Conservation (phyloP, 2,113 vertebrate species). For the Podocnemis expansa region DNA sequence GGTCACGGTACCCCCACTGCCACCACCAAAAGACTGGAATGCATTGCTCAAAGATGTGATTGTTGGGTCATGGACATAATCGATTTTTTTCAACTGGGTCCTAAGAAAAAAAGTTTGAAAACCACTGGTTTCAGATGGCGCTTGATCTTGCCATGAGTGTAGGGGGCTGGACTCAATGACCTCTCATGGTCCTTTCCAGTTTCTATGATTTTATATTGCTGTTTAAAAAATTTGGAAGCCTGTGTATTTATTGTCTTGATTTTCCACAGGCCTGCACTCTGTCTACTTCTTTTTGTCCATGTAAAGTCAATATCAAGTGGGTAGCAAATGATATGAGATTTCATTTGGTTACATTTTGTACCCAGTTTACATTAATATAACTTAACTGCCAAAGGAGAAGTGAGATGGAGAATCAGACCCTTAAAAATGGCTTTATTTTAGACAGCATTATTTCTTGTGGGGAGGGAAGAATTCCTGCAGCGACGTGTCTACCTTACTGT, state of each 20-base stretch:
- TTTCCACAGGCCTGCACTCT: neutral
- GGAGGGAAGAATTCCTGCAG: neutral
- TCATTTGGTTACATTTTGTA: neutral
- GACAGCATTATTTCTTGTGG: rapidly evolving
- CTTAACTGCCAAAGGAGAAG: neutral
- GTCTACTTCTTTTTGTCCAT: neutral
- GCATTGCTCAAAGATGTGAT: too few species aligned
- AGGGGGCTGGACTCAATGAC: too few species aligned
- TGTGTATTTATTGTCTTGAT: neutral
- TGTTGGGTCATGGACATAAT: too few species aligned
- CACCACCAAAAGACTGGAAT: too few species aligned
- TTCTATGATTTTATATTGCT: too few species aligned
- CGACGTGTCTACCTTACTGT: neutral
- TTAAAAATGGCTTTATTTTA: neutral
- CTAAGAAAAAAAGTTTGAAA: too few species aligned
- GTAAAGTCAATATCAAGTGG: rapidly evolving
- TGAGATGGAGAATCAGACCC: neutral
- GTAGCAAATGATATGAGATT: neutral
- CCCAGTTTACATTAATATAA: neutral
- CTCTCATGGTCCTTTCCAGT: too few species aligned
- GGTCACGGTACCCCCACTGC: too few species aligned
- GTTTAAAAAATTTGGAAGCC: neutral
- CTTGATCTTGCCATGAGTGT: too few species aligned
- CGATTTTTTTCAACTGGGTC: too few species aligned
- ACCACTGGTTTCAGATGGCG: too few species aligned